A percentile compares a stretch with the other conserved stretches of the same genome.
These are phyloP conservation scores for Erebia palarica DNA, from an alignment of 2,888 invertebrate species.

Conservation along the genomic window DNA sequence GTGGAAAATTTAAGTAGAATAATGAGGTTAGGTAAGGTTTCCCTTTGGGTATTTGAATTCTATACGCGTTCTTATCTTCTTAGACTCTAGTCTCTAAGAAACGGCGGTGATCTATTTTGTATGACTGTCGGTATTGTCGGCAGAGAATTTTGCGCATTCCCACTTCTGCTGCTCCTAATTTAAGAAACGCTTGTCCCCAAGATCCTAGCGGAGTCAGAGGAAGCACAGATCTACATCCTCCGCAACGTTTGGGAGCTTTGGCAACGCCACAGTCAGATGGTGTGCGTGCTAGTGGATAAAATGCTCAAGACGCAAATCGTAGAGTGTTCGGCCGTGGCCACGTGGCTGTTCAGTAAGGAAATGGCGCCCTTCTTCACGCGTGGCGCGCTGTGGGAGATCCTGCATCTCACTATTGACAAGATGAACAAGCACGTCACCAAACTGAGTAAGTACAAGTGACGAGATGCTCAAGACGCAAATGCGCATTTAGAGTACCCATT, in stretches of 20 bases:
- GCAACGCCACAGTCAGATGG: constrained; percentile 98
- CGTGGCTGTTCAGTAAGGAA: constrained; percentile 98
- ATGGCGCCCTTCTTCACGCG: constrained; percentile 96
- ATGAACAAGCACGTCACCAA: constrained; percentile 97
- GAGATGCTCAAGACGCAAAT: too few species aligned
- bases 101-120: too few species aligned
- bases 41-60: too few species aligned
- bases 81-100: too few species aligned
- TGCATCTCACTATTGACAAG: constrained; percentile 97
- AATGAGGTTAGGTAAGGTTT: too few species aligned
- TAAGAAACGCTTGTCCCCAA: constrained; percentile 51
- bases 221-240: constrained; percentile 96
- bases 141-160: too few species aligned
- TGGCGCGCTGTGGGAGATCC: constrained; percentile 97
- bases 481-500: too few species aligned
- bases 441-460: constrained; percentile 75
- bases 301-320: constrained; percentile 98
- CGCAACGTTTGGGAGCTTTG: constrained; percentile 97
- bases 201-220: constrained; percentile 95
- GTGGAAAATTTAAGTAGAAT: too few species aligned
- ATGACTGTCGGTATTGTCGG: too few species aligned
- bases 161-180: not conserved
- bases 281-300: constrained; percentile 97
- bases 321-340: constrained; percentile 97
- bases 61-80: not conserved